Conservation (phyloP, 2,113 vertebrate genomes). For the Onychorhynchus coronatus region DNA sequence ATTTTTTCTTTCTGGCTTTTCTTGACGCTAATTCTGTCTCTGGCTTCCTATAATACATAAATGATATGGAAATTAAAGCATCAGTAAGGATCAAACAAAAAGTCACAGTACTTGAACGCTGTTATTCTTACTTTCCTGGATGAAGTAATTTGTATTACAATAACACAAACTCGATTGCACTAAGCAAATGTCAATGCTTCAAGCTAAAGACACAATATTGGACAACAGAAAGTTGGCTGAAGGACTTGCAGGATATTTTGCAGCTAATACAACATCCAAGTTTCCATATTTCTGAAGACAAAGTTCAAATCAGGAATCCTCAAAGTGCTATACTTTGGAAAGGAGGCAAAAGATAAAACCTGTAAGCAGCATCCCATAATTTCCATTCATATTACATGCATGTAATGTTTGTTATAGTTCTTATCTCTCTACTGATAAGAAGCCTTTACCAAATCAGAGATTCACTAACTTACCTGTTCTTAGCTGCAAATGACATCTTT, state of each 20-base stretch:
- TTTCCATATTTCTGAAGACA: neutral
- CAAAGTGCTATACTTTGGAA: neutral
- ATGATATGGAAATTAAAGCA: slow-evolving; percentile 54
- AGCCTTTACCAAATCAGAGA: neutral
- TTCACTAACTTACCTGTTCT: neutral
- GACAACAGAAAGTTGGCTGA: neutral
- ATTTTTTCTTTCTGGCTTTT: slow-evolving; percentile 23
- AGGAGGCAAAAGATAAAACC: neutral
- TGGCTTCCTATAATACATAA: slow-evolving; percentile 47
- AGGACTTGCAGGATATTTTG: neutral
- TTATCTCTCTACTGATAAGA: neutral
- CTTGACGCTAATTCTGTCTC: slow-evolving; percentile 55
- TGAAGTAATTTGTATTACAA: slow-evolving; percentile 6
- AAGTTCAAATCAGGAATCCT: neutral
- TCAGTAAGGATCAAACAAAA: slow-evolving; percentile 49
- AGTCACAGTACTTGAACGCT: neutral
- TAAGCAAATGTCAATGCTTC: neutral
- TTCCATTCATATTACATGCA: neutral
- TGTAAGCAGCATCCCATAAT: neutral
- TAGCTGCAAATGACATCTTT: neutral
- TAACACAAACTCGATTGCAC: slow-evolving; percentile 6
- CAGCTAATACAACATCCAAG: neutral
- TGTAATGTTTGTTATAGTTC: neutral
- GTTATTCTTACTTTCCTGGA: slow-evolving; percentile 25
- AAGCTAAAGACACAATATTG: neutral